phyloP scores from a whole-genome alignment of 37 sponge, comb jelly and placozoan genomes.

The Hormiphora californensis region DNA sequence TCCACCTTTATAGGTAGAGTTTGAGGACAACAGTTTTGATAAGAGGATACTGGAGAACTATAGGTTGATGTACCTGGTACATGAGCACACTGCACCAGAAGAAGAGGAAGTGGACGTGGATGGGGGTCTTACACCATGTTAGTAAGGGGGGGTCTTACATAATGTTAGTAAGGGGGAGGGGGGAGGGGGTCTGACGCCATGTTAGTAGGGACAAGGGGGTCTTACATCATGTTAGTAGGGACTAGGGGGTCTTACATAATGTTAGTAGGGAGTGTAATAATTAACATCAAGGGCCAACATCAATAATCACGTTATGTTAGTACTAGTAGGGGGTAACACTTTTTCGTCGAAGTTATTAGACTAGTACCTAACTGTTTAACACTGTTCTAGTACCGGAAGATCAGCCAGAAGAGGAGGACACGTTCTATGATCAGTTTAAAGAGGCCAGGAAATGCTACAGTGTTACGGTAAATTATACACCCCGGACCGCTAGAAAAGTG shows the following conservation, averaged over 20 bases:
- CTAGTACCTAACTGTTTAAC: too few species aligned
- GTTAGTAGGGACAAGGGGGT: background rate
- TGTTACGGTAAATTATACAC: too few species aligned
- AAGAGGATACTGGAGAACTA: constrained; percentile 34
- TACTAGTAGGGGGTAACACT: too few species aligned
- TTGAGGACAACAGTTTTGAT: constrained; percentile 42
- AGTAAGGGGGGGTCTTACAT: background rate
- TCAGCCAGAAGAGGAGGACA: too few species aligned
- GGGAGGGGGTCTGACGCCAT: background rate
- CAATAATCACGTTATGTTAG: too few species aligned
- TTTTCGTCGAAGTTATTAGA: too few species aligned
- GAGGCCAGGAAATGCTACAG: too few species aligned
- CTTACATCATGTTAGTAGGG: background rate
- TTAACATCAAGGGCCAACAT: too few species aligned
- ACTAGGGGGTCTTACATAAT: background rate
- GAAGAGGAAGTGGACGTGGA: background rate
- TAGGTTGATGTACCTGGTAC: background rate
- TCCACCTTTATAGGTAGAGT: background rate
- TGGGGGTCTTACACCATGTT: background rate
- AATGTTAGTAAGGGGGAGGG: background rate
- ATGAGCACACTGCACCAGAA: background rate
- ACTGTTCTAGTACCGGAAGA: too few species aligned
- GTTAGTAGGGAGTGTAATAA: background rate
- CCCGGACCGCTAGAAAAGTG: too few species aligned
- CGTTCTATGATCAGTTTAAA: too few species aligned